These are phyloP conservation scores for Numida meleagris DNA, from an alignment of 2,113 vertebrate genomes.

Conservation along the genomic window DNA sequence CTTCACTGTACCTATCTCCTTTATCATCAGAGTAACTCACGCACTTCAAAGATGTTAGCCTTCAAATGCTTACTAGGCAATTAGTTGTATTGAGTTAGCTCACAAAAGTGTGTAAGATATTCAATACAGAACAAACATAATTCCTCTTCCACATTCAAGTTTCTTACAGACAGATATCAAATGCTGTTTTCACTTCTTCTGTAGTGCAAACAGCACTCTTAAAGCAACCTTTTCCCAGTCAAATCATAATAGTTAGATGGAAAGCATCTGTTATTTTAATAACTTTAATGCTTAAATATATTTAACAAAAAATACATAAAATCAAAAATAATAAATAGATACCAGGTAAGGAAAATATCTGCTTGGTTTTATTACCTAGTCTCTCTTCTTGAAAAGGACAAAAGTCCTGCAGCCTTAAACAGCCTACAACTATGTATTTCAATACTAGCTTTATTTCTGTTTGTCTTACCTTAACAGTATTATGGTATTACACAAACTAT, in stretches of 20 bases:
- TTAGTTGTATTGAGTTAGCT: neutral
- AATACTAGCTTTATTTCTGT: neutral
- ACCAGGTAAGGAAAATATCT: no score
- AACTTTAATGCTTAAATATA: neutral
- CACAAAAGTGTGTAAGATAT: neutral
- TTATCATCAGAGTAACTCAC: neutral
- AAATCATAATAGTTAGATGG: neutral
- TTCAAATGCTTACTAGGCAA: neutral
- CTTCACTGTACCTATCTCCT: neutral
- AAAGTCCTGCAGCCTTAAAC: neutral
- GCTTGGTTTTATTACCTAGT: neutral
- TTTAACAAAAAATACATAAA: neutral
- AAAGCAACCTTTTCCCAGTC: neutral
- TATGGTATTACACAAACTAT: neutral
- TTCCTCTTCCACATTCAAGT: neutral
- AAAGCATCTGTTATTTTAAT: neutral
- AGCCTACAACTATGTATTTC: neutral
- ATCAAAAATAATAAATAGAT: neutral
- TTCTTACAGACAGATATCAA: neutral
- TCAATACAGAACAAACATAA: rapidly evolving
- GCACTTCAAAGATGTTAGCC: neutral
- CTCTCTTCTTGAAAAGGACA: neutral
- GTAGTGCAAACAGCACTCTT: neutral
- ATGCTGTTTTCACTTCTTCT: neutral
- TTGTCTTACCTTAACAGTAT: neutral